Percentiles rank a stretch among this genome's conserved stretches.
These are phyloP conservation scores for Drosophila stalkeri DNA, from an alignment of 2,888 invertebrate genomes.

Conservation along the genomic window DNA sequence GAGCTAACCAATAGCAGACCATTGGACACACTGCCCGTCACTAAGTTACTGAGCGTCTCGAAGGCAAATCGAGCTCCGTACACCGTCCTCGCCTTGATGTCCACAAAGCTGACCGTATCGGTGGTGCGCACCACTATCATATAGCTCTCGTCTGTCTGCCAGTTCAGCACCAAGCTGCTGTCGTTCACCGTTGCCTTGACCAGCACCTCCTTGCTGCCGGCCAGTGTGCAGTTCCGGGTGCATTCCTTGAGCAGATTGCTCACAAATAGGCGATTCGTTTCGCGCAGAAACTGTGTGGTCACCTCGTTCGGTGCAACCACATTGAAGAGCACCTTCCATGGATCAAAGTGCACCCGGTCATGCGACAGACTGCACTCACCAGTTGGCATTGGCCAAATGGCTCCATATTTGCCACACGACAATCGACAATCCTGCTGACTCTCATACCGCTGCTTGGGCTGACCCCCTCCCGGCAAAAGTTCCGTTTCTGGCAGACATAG, in stretches of 20 bases:
- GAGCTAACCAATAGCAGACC: slow-evolving; percentile 88
- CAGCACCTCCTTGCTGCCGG: slow-evolving; percentile 86
- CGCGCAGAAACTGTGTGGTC: slow-evolving; percentile 86
- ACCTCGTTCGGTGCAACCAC: slow-evolving; percentile 86
- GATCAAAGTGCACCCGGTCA: slow-evolving; percentile 86
- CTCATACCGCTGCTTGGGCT: slow-evolving; percentile 66
- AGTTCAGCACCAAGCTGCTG: slow-evolving; percentile 86
- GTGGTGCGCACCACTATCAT: slow-evolving; percentile 87
- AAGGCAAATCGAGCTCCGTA: slow-evolving; percentile 91
- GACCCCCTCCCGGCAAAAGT: slow-evolving; percentile 4
- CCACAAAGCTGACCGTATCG: slow-evolving; percentile 86
- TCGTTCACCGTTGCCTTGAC: slow-evolving; percentile 87
- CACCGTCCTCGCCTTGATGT: slow-evolving; percentile 87
- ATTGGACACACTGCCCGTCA: slow-evolving; percentile 85
- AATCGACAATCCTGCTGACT: slow-evolving; percentile 89
- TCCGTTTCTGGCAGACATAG: slow-evolving; percentile 68
- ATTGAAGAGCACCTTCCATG: slow-evolving; percentile 86
- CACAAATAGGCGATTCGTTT: slow-evolving; percentile 87
- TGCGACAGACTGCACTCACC: slow-evolving; percentile 85
- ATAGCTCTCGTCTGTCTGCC: slow-evolving; percentile 91
- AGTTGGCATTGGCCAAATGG: slow-evolving; percentile 90
- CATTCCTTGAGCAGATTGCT: slow-evolving; percentile 88
- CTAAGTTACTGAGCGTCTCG: slow-evolving; percentile 91
- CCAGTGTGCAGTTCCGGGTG: slow-evolving; percentile 85
- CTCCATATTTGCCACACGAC: slow-evolving; percentile 89